phyloP scores from a whole-genome alignment of 1,140 invertebrate genomes.

The Bemisia tabaci region DNA sequence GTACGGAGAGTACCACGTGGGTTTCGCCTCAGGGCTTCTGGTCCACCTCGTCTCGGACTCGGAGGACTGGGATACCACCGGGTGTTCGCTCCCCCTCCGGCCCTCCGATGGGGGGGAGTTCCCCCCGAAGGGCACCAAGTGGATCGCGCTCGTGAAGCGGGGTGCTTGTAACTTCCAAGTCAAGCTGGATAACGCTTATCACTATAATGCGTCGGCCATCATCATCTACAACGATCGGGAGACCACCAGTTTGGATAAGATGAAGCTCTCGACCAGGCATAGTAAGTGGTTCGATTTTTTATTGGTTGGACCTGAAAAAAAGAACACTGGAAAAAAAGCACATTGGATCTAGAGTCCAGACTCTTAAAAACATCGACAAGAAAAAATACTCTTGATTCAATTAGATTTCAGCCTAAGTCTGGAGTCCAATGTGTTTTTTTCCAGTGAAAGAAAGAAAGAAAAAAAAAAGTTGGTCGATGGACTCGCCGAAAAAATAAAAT shows the following conservation, averaged over 20 bases:
- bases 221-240: constrained; percentile 61
- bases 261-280: constrained; percentile 38
- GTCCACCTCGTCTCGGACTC: constrained; percentile 41
- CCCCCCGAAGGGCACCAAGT: constrained; percentile 36
- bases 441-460: no score
- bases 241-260: constrained; percentile 47
- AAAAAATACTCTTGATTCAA: no score
- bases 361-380: no score
- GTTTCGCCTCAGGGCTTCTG: constrained; percentile 40
- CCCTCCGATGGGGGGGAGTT: constrained; percentile 20
- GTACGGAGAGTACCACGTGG: constrained; percentile 49
- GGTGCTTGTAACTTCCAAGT: constrained; percentile 60
- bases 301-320: no score
- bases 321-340: no score
- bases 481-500: no score
- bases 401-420: no score
- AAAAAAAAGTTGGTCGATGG: no score
- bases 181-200: constrained; percentile 56
- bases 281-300: no score
- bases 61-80: constrained; percentile 42
- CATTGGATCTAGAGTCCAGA: no score
- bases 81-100: constrained; percentile 42
- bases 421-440: no score
- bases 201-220: constrained; percentile 51
- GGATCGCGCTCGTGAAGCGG: constrained; percentile 59